phyloP scores from a whole-genome alignment of 1,140 invertebrate species.

The Gonatopus flavifemur region DNA sequence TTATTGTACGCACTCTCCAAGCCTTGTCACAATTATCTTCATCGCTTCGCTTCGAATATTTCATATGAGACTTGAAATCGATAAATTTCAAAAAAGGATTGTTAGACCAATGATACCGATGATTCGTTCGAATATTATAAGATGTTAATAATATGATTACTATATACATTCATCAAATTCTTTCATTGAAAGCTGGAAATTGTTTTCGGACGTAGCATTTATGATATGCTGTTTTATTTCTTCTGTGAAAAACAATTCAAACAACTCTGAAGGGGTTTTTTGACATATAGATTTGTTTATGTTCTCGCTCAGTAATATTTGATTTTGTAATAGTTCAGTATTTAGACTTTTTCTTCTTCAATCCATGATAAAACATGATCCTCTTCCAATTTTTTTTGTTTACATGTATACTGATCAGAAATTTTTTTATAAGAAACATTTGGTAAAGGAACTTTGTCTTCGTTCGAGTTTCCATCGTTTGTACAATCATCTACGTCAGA shows the following conservation, averaged over 20 bases:
- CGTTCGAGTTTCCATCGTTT: background rate
- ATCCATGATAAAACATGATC: constrained; percentile 15
- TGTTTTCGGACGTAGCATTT: constrained; percentile 17
- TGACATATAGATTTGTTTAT: constrained; percentile 11
- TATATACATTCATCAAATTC: constrained; percentile 18
- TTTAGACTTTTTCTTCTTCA: constrained; percentile 14
- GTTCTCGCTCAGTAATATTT: constrained; percentile 13
- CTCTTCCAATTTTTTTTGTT: constrained; percentile 17
- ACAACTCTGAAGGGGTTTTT: constrained; percentile 10
- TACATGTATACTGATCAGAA: constrained; percentile 6
- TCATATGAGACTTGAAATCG: no score
- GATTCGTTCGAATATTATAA: constrained; percentile 18
- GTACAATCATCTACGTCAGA: constrained; percentile 9
- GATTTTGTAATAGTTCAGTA: constrained; percentile 6
- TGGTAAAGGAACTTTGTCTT: no score
- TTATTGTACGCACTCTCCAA: constrained; percentile 30
- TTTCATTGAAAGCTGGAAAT: constrained; percentile 3
- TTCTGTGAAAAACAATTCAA: constrained; percentile 20
- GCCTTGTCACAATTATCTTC: no score
- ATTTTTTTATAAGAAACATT: constrained; percentile 8
- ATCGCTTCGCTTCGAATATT: no score
- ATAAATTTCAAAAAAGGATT: constrained; percentile 13
- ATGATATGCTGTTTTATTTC: constrained; percentile 24
- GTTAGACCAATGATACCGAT: constrained; percentile 20
- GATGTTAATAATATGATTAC: constrained; percentile 13